phyloP scores from a whole-genome alignment of 2,113 vertebrate species.

The Labeo rohita region DNA sequence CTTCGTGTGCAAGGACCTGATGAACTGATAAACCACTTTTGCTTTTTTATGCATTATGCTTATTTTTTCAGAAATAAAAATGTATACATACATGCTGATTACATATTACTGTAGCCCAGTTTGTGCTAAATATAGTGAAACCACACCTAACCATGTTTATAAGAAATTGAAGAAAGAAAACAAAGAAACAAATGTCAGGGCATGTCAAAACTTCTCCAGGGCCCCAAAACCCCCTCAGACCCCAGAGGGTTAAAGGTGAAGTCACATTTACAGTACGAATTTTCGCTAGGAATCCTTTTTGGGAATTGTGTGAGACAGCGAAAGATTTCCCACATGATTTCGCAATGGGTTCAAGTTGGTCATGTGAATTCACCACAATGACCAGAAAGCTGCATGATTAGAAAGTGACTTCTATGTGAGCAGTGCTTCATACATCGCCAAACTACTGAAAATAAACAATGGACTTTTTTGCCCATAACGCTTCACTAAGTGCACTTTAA shows the following conservation, averaged over 20 bases:
- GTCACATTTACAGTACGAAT: not conserved
- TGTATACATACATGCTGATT: too few species aligned
- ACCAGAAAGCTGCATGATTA: not conserved
- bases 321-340: not conserved
- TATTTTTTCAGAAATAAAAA: too few species aligned
- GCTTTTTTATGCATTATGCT: too few species aligned
- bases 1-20: too few species aligned
- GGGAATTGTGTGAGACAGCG: not conserved
- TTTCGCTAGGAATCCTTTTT: not conserved
- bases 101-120: too few species aligned
- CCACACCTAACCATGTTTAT: too few species aligned
- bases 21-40: too few species aligned
- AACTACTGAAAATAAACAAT: not conserved
- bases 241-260: not conserved
- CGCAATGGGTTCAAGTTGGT: not conserved
- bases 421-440: not conserved
- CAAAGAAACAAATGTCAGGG: too few species aligned
- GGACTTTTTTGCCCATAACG: not conserved
- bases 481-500: not conserved
- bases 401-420: not conserved
- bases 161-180: too few species aligned
- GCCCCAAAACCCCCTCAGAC: too few species aligned
- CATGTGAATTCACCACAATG: not conserved
- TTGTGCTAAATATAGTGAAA: too few species aligned
- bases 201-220: too few species aligned